Conservation (phyloP, 2,113 vertebrate genomes). For the Chloebia gouldiae region DNA sequence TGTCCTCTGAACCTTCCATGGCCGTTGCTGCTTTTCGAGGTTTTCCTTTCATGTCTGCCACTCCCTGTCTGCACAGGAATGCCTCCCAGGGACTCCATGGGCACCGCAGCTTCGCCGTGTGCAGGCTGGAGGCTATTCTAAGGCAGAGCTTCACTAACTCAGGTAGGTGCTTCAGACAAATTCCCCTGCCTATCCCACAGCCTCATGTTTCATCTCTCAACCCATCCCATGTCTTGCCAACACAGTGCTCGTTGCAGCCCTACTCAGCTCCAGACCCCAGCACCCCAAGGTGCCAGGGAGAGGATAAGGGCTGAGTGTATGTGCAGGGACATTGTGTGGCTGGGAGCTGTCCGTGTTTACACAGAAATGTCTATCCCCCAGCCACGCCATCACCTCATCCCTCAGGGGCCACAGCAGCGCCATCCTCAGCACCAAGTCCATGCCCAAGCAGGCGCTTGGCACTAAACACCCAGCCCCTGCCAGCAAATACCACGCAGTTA, state of each 20-base stretch:
- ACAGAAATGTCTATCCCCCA: rapidly evolving
- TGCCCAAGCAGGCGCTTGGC: not conserved
- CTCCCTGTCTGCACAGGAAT: not conserved
- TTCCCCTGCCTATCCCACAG: not conserved
- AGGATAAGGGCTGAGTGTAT: rapidly evolving
- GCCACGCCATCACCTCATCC: rapidly evolving
- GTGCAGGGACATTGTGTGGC: not conserved
- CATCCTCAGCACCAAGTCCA: not conserved
- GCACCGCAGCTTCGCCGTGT: not conserved
- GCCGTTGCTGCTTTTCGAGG: not conserved
- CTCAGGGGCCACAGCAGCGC: rapidly evolving
- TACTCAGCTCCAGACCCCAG: not conserved
- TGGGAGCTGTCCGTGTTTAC: not conserved
- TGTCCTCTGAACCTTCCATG: not conserved
- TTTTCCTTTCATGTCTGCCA: not conserved
- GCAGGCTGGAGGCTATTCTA: not conserved
- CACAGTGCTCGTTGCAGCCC: not conserved
- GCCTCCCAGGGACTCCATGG: not conserved
- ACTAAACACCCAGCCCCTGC: not conserved
- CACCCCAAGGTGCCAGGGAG: not conserved
- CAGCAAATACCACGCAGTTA: constrained; percentile 14
- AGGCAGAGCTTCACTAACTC: not conserved
- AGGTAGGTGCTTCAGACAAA: not conserved
- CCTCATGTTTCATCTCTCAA: not conserved
- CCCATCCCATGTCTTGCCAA: rapidly evolving